Base-by-base conservation (phyloP, 2,888 invertebrate genomes). In the Gortyna flavago region DNA sequence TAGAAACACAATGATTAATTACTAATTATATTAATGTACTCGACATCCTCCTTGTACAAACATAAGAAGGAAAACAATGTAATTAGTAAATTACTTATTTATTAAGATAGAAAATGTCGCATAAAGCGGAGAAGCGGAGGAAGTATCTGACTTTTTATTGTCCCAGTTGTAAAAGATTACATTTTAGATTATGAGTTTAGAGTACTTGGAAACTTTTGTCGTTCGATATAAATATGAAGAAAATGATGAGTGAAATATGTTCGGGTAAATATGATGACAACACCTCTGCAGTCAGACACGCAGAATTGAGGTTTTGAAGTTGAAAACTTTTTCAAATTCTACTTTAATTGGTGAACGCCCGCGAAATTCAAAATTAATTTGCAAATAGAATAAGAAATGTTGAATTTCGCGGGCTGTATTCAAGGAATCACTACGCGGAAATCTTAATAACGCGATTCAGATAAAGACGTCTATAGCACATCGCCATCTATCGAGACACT, bases 21-120 rank as follows among this genome's bases (percentile, higher is more conserved):
- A 62, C 65, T 80, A 80, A 81, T 85, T 62, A 57, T 32, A 66
- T 11, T 70, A 85, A 85, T 81, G 65, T 57, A 41, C 18, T 57
- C n/a, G n/a, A n/a, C n/a, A n/a, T n/a, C 38, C 21, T 48, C 29
- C 41, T 82, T 44, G 35, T 29, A 44, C 32, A 18, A 73, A 48
- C 74, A 38, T 61, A 48, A 81, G 80, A 61, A 54, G 13, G 18
- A 35, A 29, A 13, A 68, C 48, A 70, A 61, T 85, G 69, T 70
- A 70, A 85, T 81, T 74, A 85, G 61, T 54, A 16, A 11, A 81
- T 80, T n/a, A 64, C 44, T 69, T 9, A 72, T 81, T 79, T 3
- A 71, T 67, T 54, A 61, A 57, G 32, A 68, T 8, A 25, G 32
- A 41, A 25, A 75, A 51, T n/a, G 21, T 59, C 35, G 4, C n/a